These are phyloP conservation scores for sheep (Ovis aries) DNA, from an alignment of 2,113 vertebrate genomes.

Conservation along the genomic window ARS-UI_Ramb_v3.0 NC_056073.1:40460001-40460500, in stretches of 20 bases:
- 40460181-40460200: background rate
- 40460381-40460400: background rate
- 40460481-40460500: background rate
- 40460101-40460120: background rate
- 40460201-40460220: background rate
- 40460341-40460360: background rate
- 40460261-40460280: background rate
- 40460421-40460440: background rate
- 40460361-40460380: background rate
- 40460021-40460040: background rate
- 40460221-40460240: background rate
- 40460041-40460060: background rate
- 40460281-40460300: background rate
- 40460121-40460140: background rate
- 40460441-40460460: background rate
- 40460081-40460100: background rate
- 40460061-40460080: background rate
- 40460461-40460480: background rate
- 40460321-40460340: background rate
- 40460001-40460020: background rate
- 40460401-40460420: background rate
- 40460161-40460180: background rate
- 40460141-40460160: background rate
- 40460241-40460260: background rate
- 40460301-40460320: no score